phyloP scores from a whole-genome alignment of 2,797 vertebrate genomes.

The Amblyraja radiata region DNA sequence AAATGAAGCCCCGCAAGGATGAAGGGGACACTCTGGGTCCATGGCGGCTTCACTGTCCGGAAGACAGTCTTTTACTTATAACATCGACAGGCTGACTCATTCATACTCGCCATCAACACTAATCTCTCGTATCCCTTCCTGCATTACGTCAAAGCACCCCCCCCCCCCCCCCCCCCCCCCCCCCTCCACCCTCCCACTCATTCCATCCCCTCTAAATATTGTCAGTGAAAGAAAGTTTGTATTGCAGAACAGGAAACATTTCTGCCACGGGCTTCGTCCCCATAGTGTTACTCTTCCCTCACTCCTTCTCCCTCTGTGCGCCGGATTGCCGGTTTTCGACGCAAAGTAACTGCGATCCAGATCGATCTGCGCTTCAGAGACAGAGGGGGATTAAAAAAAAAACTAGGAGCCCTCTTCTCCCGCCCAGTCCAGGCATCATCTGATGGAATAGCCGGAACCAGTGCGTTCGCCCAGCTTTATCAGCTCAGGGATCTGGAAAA shows the following conservation, averaged over 20 bases:
- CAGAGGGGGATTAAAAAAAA: neutral
- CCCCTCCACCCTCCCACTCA: rapidly evolving
- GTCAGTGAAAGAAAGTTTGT: conserved; percentile 14
- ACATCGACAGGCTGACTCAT: neutral
- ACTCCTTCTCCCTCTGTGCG: neutral
- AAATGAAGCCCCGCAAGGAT: neutral
- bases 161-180: neutral
- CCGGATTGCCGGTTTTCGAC: neutral
- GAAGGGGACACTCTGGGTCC: neutral
- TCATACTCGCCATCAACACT: neutral
- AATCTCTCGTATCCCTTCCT: neutral
- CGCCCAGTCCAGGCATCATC: neutral
- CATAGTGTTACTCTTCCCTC: neutral
- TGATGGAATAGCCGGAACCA: neutral
- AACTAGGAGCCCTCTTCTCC: neutral
- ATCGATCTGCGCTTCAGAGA: neutral
- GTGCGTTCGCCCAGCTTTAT: no score
- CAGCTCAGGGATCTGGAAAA: no score
- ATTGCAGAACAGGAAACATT: neutral
- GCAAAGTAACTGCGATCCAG: neutral
- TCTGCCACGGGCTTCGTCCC: neutral
- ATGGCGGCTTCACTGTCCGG: neutral
- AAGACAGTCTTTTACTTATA: neutral
- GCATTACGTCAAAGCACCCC: neutral
- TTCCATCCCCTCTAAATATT: neutral